Conservation (phyloP, 2,888 invertebrate genomes). For the Rhyacophila evoluta region DNA sequence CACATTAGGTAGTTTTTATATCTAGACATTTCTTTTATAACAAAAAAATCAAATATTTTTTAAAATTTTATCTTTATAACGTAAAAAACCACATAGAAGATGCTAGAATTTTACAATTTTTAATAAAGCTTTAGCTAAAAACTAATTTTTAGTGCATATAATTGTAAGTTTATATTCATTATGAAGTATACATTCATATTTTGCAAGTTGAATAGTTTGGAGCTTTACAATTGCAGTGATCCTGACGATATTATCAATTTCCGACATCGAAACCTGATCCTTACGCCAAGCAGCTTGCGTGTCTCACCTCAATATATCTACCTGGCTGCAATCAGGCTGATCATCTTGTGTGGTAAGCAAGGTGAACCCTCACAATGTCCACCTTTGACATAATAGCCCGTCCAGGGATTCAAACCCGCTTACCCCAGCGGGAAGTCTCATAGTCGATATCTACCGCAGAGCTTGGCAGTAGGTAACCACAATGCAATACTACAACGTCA, state of each 20-base stretch:
- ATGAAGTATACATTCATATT: too few relatives aligned
- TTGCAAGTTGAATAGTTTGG: too few relatives aligned
- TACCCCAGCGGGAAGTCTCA: constrained; percentile 23
- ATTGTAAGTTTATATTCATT: too few relatives aligned
- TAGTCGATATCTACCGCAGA: constrained; percentile 16
- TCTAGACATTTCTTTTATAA: too few relatives aligned
- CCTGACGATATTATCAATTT: not conserved
- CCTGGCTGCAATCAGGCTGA: not conserved
- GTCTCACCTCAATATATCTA: not conserved
- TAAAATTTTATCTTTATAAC: too few relatives aligned
- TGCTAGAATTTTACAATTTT: too few relatives aligned
- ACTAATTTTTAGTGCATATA: too few relatives aligned
- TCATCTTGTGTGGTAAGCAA: constrained; percentile 28
- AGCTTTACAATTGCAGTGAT: too few relatives aligned
- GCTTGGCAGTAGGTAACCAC: not conserved
- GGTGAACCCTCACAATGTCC: constrained; percentile 26
- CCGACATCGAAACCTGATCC: not conserved
- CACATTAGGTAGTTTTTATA: too few relatives aligned
- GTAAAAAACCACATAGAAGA: too few relatives aligned
- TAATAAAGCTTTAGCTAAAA: too few relatives aligned
- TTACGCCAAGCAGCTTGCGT: not conserved
- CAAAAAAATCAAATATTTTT: too few relatives aligned
- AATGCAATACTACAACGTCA: not conserved
- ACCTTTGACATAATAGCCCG: constrained; percentile 37
- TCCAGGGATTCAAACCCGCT: constrained; percentile 29